Evolutionary conservation across 2,113 vertebrate species (phyloP).

Genomic region (Martes martes): DNA sequence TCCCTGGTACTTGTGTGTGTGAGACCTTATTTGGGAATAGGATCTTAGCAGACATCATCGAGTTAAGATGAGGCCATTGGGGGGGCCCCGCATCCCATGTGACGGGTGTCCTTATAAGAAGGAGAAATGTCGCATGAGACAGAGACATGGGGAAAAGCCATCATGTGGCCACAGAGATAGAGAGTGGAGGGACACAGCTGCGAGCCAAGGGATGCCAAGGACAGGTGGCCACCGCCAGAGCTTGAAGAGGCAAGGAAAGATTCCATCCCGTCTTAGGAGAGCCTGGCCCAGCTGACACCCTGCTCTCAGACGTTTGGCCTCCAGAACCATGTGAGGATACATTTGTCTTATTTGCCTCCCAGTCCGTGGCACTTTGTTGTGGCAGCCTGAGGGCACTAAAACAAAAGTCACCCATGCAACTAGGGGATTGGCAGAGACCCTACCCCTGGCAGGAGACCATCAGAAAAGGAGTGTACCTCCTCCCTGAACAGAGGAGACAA

Average conservation of each 20-base stretch:
- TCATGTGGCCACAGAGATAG: neutral
- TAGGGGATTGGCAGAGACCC: neutral
- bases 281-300: neutral
- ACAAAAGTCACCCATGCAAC: neutral
- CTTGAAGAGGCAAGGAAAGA: neutral
- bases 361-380: neutral
- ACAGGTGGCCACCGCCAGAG: fast-evolving
- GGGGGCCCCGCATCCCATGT: neutral
- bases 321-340: too few species aligned
- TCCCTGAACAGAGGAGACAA: neutral
- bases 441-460: neutral
- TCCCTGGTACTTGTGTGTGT: neutral
- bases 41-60: neutral
- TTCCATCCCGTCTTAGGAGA: neutral
- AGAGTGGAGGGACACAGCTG: fast-evolving
- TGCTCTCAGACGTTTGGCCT: neutral
- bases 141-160: neutral
- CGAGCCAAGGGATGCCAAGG: neutral
- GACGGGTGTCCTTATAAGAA: neutral
- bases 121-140: neutral
- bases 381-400: fast-evolving
- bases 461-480: fast-evolving
- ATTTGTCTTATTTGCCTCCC: neutral
- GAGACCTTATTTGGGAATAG: neutral
- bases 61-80: neutral